These are phyloP conservation scores for Rousettus madagascariensis DNA, from an alignment of 2,797 vertebrate genomes.

Conservation along the genomic window DNA sequence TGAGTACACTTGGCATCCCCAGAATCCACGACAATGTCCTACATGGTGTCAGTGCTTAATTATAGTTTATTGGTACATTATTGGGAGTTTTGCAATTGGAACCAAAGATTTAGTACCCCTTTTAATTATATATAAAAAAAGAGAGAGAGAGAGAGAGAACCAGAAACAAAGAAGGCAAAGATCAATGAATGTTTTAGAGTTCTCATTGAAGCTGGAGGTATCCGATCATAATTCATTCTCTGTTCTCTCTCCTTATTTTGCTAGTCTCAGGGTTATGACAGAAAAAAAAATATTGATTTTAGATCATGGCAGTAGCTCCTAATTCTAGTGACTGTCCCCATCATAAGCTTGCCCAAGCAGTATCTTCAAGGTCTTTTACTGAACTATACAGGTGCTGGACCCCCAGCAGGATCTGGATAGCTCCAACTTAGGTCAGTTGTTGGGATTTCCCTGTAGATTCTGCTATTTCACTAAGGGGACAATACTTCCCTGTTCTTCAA, in stretches of 20 bases:
- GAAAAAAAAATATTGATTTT: neutral
- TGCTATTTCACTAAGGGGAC: neutral
- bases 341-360: neutral
- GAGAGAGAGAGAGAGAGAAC: neutral
- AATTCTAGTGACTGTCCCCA: neutral
- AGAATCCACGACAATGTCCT: neutral
- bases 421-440: neutral
- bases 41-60: neutral
- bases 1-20: neutral
- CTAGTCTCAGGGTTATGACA: neutral
- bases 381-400: neutral
- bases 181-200: neutral
- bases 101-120: neutral
- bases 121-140: neutral
- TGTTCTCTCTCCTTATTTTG: neutral
- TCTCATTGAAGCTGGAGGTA: neutral
- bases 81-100: neutral
- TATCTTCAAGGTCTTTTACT: neutral
- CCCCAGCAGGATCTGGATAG: neutral
- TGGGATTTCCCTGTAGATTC: neutral
- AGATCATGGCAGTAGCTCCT: neutral
- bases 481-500: neutral
- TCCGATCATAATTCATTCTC: neutral
- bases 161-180: neutral
- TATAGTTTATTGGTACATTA: constrained; percentile 23